A percentile compares a stretch with the other conserved stretches of the same genome.
Evolutionary conservation across 2,113 vertebrate species (phyloP).

Genomic region (Odontophorus gujanensis): DNA sequence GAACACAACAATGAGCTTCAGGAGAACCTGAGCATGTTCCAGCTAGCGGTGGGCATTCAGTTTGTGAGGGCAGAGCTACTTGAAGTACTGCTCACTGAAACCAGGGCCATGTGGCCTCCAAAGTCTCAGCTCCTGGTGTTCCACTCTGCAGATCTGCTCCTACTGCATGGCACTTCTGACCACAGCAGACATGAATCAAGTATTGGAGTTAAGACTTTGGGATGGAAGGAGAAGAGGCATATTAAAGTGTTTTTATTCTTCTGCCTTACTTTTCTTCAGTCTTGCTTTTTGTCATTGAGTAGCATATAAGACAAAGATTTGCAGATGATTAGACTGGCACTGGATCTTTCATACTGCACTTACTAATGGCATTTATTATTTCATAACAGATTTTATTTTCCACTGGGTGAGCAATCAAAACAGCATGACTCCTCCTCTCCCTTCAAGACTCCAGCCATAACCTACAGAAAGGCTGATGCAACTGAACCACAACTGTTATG

Average conservation of each 20-base stretch:
- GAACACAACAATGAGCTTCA: not conserved
- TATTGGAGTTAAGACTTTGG: not conserved
- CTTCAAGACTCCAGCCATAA: not conserved
- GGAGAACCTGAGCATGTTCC: not conserved
- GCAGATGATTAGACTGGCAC: not conserved
- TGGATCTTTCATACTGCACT: not conserved
- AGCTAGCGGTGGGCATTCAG: not conserved
- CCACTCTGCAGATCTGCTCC: not conserved
- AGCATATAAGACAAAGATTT: conserved; percentile 8
- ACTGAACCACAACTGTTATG: not conserved
- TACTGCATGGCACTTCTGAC: not conserved
- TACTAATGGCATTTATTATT: not conserved
- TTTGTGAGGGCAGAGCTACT: not conserved
- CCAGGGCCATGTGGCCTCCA: not conserved
- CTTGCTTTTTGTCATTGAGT: not conserved
- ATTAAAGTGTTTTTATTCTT: not conserved
- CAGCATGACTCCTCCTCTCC: conserved; percentile 4
- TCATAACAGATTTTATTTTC: conserved; percentile 20
- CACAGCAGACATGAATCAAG: not conserved
- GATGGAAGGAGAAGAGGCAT: accelerated
- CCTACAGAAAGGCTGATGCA: not conserved
- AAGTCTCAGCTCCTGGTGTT: not conserved
- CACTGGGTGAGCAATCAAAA: conserved; percentile 22
- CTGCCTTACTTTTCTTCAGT: not conserved
- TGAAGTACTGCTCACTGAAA: not conserved